Evolutionary conservation across 2,888 invertebrate species (phyloP), one percentile per base, ranked within the genome.

Genomic region (Neelides folsomi): DNA sequence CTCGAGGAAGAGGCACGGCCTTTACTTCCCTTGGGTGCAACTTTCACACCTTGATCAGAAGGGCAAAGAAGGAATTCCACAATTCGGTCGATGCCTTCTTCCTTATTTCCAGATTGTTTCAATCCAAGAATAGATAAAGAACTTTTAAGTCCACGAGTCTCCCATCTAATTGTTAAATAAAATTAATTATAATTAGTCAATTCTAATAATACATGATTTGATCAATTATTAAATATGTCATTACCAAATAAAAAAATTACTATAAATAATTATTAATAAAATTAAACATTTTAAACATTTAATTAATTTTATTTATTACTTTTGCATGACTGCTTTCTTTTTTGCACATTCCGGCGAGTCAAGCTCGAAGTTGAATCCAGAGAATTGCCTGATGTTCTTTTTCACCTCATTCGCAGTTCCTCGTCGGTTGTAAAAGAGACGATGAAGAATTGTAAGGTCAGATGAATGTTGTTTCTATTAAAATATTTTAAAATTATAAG

Each of bases 21-120:
- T 20, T 4, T 18, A 19, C 1, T 15, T 34, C 9, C 35, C 38
- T n/a, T 37, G 8, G 40, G 19, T 18, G 19, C 19, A 34, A 20
- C 15, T 46, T 46, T 37, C 38, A 20, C 9, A 9, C 39, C 27
- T 16, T 9, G 37, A 40, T 43, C 52, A 12, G 34, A 41, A 10
- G 57, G 57, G 5, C 42, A 19, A 9, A 57, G 16, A 27, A 50
- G 49, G 43, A 57, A 57, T n/a, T 53, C 49, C 38, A 57, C 8
- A 18, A 57, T 13, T 20, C 40, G 34, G 9, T 55, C 53, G 4
- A 51, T 36, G 3, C 46, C 18, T 12, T 39, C 12, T 9, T 55
- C 53, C 36, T 55, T 51, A 2, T 41, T 43, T 27, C 51, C 54
- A 7, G 37, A 42, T 12, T 52, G 52, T 5, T 20, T 36, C 7